Conservation (phyloP, 1,140 invertebrate genomes). For the Bombus superbus region DNA sequence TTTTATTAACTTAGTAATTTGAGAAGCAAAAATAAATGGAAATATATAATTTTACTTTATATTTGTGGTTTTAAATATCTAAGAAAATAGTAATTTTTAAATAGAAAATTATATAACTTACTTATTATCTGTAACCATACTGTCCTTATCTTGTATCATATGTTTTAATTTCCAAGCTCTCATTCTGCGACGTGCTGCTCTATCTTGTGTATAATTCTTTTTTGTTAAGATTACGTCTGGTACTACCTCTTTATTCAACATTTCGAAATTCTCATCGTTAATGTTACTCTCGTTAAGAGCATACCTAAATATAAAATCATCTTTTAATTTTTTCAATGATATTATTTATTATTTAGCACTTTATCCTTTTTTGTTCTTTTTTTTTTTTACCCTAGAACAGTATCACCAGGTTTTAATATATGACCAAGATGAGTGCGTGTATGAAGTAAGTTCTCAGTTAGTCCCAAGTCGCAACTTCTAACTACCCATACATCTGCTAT, state of each 20-base stretch:
- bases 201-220: slow-evolving; percentile 92
- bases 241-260: slow-evolving; percentile 87
- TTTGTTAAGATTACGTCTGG: slow-evolving; percentile 97
- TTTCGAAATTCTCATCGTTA: slow-evolving; percentile 95
- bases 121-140: slow-evolving; percentile 88
- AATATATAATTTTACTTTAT: slow-evolving; percentile 83
- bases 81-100: not conserved
- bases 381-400: slow-evolving; percentile 90
- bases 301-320: slow-evolving; percentile 84
- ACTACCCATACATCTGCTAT: slow-evolving; percentile 97
- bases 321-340: not conserved
- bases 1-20: not conserved
- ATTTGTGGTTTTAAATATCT: not conserved
- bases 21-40: not conserved
- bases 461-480: slow-evolving; percentile 93
- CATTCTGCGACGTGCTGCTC: slow-evolving; percentile 86
- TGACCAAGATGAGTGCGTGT: slow-evolving; percentile 97
- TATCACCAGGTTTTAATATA: slow-evolving; percentile 96
- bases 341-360: not conserved
- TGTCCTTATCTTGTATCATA: slow-evolving; percentile 88
- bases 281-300: slow-evolving; percentile 94
- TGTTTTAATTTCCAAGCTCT: slow-evolving; percentile 97
- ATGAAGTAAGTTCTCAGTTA: slow-evolving; percentile 92
- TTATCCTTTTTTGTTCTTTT: not conserved
- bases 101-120: slow-evolving; percentile 78